Evolutionary conservation across 2,113 vertebrate species (phyloP).

Genomic region (Ochotona princeps): DNA sequence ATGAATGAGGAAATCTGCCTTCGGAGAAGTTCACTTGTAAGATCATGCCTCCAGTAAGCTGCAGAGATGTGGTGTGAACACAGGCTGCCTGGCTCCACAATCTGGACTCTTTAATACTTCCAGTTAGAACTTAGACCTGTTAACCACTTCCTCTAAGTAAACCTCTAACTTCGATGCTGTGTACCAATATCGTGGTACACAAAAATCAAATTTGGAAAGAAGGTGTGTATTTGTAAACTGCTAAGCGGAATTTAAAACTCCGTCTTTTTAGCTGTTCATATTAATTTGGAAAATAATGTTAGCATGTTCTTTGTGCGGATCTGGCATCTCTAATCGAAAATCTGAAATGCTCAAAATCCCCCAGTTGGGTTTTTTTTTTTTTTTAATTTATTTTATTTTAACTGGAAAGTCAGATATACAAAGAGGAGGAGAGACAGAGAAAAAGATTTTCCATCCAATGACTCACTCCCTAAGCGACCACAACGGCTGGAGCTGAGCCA

Average conservation of each 20-base stretch:
- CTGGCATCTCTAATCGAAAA: neutral
- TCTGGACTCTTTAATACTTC: neutral
- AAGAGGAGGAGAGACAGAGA: no score
- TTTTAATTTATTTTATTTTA: no score
- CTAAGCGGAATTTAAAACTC: slow-evolving; percentile 50
- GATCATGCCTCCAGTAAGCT: neutral
- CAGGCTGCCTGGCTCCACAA: neutral
- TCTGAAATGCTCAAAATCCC: neutral
- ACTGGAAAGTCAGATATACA: no score
- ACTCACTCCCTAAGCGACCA: no score
- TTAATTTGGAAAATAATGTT: slow-evolving; percentile 42
- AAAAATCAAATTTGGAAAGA: slow-evolving; percentile 75
- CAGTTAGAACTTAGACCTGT: slow-evolving; percentile 66
- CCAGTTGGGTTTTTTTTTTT: no score
- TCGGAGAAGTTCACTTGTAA: neutral
- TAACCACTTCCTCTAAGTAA: slow-evolving; percentile 75
- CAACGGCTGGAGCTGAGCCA: no score
- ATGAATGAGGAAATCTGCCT: neutral
- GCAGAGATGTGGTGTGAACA: neutral
- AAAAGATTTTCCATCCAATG: no score
- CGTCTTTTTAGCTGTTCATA: neutral
- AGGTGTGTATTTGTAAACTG: neutral
- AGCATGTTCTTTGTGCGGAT: neutral
- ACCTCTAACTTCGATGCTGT: slow-evolving; percentile 71
- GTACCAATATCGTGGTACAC: slow-evolving; percentile 76